Conservation (phyloP, 2,888 invertebrate genomes). For the Diachrysia chrysitis region DNA sequence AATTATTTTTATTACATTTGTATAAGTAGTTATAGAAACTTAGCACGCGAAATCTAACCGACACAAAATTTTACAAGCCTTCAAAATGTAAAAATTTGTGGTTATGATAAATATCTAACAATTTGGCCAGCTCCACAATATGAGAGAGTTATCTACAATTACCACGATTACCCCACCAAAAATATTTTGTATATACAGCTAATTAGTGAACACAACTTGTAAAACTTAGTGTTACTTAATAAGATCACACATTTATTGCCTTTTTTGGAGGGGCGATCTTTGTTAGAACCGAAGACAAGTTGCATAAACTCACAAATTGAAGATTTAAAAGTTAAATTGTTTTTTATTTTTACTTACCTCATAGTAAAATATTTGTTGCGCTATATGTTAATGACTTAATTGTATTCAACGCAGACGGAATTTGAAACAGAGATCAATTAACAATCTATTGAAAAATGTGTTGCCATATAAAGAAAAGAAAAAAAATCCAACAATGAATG, state of each 20-base stretch:
- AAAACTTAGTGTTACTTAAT: not conserved
- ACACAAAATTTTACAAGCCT: slow-evolving; percentile 12
- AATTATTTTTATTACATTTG: not conserved
- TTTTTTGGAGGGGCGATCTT: not conserved
- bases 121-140: slow-evolving; percentile 1
- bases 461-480: slow-evolving; percentile 42
- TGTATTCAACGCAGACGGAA: not conserved
- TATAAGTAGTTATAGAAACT: not conserved
- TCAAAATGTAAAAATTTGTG: no score
- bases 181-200: not conserved
- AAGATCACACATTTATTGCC: not conserved
- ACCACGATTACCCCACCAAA: not conserved
- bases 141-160: not conserved
- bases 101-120: not conserved
- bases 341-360: not conserved
- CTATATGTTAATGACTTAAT: not conserved
- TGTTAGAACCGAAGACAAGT: not conserved
- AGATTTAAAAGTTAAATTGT: no score
- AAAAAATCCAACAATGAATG: slow-evolving; percentile 44
- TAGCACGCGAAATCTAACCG: slow-evolving; percentile 9
- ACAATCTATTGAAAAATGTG: slow-evolving; percentile 22
- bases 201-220: not conserved
- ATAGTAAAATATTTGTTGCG: not conserved
- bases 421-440: not conserved
- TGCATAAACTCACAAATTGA: not conserved